These are phyloP conservation scores for Alligator mississippiensis DNA, from an alignment of 2,113 vertebrate species.

Conservation along the genomic window DNA sequence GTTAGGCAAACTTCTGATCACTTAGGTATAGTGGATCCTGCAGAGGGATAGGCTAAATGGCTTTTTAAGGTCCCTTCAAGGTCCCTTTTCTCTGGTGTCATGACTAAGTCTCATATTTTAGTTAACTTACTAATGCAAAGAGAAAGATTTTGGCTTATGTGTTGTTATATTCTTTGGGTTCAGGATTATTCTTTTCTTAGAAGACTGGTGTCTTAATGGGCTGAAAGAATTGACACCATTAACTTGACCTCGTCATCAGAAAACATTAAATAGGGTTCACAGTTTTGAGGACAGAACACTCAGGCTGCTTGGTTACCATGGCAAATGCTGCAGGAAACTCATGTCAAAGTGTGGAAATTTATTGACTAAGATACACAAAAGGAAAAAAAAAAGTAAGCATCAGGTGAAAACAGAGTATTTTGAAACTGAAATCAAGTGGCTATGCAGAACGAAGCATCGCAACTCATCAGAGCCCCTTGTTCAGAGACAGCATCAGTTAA, in stretches of 20 bases:
- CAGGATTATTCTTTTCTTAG: background rate
- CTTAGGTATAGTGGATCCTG: background rate
- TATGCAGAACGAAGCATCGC: background rate
- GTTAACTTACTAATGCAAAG: background rate
- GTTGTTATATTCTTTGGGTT: background rate
- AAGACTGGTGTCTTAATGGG: background rate
- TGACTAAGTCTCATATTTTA: background rate
- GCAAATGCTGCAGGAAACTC: fast-evolving
- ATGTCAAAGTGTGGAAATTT: background rate
- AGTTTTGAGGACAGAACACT: background rate
- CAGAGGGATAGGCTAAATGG: background rate
- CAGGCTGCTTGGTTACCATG: background rate
- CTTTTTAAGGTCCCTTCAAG: background rate
- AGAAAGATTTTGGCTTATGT: background rate
- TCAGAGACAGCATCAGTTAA: background rate
- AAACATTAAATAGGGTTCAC: background rate
- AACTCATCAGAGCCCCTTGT: background rate
- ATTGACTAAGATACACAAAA: background rate
- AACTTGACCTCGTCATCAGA: background rate
- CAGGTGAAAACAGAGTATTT: background rate
- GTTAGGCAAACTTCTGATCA: background rate
- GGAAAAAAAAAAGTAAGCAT: background rate
- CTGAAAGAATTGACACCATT: background rate
- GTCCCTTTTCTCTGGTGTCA: background rate
- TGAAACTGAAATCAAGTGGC: background rate